Evolutionary conservation across 1,140 invertebrate species (phyloP).

Genomic region (Aphelinus atriplicis): DNA sequence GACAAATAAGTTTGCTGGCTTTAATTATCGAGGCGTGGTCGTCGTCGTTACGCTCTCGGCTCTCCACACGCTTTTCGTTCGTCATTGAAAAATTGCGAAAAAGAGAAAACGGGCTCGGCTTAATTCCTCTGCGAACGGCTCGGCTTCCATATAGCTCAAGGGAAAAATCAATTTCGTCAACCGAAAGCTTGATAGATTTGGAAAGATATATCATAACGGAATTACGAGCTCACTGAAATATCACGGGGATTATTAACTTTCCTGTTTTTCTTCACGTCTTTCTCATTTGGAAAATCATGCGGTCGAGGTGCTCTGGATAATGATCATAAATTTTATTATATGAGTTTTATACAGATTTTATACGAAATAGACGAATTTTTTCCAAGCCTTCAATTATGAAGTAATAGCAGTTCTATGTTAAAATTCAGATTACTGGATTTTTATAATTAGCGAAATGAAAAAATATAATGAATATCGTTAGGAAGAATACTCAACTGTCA

Average conservation of each 20-base stretch:
- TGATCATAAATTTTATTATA: too few relatives aligned
- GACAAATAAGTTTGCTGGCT: conserved; percentile 31
- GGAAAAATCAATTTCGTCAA: conserved; percentile 25
- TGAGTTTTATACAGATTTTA: too few relatives aligned
- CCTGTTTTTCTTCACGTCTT: not conserved
- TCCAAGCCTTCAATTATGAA: too few relatives aligned
- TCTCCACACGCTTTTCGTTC: not conserved
- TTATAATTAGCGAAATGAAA: too few relatives aligned
- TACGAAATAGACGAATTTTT: too few relatives aligned
- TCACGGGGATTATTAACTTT: conserved; percentile 27
- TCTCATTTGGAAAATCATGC: not conserved
- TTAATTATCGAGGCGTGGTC: conserved; percentile 29
- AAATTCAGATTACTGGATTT: too few relatives aligned
- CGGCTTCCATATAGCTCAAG: too few relatives aligned
- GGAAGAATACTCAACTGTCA: too few relatives aligned
- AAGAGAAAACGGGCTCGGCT: not conserved
- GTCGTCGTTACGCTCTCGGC: not conserved
- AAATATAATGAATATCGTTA: too few relatives aligned
- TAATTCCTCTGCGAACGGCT: too few relatives aligned
- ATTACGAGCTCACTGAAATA: conserved; percentile 4
- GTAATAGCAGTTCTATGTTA: too few relatives aligned
- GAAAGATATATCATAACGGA: conserved; percentile 5
- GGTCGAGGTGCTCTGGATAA: too few relatives aligned
- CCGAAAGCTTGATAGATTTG: conserved; percentile 8
- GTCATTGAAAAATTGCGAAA: not conserved